A percentile compares a stretch with the other conserved stretches of the same genome.
Evolutionary conservation across 2,113 vertebrate genomes (phyloP).

Genomic region (human): DNA sequence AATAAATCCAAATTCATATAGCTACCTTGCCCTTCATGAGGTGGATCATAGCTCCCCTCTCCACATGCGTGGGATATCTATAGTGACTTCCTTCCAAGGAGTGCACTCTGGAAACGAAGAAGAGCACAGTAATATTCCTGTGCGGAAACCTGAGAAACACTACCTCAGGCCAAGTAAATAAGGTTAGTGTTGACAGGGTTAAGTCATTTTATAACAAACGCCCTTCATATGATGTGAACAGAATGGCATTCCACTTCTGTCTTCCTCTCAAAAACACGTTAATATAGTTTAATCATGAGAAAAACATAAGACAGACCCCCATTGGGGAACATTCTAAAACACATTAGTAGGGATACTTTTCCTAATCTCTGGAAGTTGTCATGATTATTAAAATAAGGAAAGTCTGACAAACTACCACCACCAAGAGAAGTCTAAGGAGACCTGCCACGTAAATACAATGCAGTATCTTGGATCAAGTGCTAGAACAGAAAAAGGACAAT

Average conservation of each 20-base stretch:
- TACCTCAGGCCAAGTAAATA: not conserved
- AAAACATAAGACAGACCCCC: not conserved
- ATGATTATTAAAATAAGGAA: not conserved
- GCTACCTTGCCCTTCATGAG: not conserved
- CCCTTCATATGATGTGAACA: not conserved
- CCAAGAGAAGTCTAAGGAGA: too few relatives aligned
- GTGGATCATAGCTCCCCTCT: not conserved
- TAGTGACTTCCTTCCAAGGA: not conserved
- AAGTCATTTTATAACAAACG: not conserved
- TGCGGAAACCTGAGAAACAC: not conserved
- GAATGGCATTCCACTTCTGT: not conserved
- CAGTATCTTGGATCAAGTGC: not conserved
- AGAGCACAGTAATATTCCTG: not conserved
- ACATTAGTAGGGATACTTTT: not conserved
- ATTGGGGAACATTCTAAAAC: too few relatives aligned
- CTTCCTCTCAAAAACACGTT: not conserved
- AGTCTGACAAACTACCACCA: not conserved
- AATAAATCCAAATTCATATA: not conserved
- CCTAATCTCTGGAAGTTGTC: not conserved
- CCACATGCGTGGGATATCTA: not conserved
- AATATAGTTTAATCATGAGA: not conserved
- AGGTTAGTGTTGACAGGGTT: not conserved
- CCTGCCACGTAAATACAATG: too few relatives aligned
- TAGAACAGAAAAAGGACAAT: not conserved
- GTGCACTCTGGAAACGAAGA: not conserved